A percentile compares a stretch with the other conserved stretches of the same genome.
Evolutionary conservation across 2,797 vertebrate species (phyloP).

Genomic region (Sebastiscus albofasciatus): DNA sequence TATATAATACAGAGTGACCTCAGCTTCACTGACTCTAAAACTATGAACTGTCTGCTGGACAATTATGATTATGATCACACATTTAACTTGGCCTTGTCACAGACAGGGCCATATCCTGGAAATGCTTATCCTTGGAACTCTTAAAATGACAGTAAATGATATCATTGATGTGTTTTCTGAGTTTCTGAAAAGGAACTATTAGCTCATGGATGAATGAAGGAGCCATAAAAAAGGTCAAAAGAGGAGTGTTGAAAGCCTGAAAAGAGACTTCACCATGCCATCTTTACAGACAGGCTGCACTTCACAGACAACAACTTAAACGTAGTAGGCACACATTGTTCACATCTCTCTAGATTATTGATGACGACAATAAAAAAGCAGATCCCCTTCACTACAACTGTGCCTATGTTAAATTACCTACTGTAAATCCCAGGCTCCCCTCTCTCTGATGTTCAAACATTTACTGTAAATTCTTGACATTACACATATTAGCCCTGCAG

Average conservation of each 20-base stretch:
- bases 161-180: neutral
- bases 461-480: neutral
- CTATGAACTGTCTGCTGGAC: too few species aligned
- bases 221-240: slow-evolving; percentile 25
- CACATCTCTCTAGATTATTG: neutral
- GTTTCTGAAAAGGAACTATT: neutral
- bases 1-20: neutral
- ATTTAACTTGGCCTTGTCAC: neutral
- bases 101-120: neutral
- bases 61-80: too few species aligned
- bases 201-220: neutral
- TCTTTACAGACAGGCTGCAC: slow-evolving; percentile 14
- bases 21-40: neutral
- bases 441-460: neutral
- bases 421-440: neutral
- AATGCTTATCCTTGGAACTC: neutral
- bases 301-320: neutral
- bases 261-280: slow-evolving; percentile 14
- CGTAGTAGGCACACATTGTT: slow-evolving; percentile 5
- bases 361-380: slow-evolving; percentile 8
- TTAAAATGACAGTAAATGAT: neutral
- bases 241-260: neutral
- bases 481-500: neutral
- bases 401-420: neutral
- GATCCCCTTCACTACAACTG: neutral